These are phyloP conservation scores for Graptemys geographica DNA, from an alignment of 2,797 vertebrate genomes.

Conservation along the genomic window DNA sequence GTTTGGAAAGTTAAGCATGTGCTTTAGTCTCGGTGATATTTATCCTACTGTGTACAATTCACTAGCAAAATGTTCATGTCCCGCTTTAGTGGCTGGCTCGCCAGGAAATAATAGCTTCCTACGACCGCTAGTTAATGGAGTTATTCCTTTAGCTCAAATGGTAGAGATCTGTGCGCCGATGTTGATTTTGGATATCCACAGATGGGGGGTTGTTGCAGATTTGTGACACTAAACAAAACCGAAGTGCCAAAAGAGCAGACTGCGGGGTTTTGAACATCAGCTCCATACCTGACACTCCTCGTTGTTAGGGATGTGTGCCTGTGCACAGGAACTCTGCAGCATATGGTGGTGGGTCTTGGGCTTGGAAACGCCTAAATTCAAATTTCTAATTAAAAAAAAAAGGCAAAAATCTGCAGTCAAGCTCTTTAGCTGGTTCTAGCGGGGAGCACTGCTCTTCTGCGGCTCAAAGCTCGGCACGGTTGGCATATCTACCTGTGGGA, in stretches of 20 bases:
- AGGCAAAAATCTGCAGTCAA: not conserved
- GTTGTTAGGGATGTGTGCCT: not conserved
- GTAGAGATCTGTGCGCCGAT: fast-evolving
- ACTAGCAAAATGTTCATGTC: not conserved
- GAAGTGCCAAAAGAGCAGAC: not conserved
- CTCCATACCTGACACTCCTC: not conserved
- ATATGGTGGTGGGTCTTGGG: too few relatives aligned
- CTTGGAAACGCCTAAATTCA: not conserved
- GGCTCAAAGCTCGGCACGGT: not conserved
- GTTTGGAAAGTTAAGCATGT: not conserved
- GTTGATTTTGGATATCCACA: not conserved
- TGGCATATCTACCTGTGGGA: too few relatives aligned
- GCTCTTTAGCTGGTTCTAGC: not conserved
- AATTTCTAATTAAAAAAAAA: not conserved
- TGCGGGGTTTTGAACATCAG: not conserved
- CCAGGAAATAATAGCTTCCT: not conserved
- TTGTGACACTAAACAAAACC: not conserved
- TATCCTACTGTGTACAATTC: not conserved
- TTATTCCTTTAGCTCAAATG: not conserved
- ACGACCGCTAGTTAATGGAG: not conserved
- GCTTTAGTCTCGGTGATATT: not conserved
- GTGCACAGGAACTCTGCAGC: not conserved
- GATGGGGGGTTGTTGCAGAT: fast-evolving
- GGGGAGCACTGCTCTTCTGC: too few relatives aligned
- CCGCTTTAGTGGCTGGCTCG: not conserved